Evolutionary conservation across 2,797 vertebrate species (phyloP).

Genomic region (Sarcoramphus papa): DNA sequence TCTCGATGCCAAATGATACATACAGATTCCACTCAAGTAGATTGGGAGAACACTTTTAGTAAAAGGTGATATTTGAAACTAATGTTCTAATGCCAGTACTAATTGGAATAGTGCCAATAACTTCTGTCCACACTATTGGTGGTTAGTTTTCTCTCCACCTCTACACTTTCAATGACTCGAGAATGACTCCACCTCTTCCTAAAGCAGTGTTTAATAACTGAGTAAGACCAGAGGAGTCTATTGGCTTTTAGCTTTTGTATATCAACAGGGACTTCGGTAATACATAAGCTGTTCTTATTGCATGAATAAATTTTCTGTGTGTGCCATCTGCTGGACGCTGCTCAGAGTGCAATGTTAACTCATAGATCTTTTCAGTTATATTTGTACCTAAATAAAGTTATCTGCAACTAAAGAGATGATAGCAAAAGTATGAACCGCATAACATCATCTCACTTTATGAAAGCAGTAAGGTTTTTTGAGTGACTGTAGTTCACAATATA

Average conservation of each 20-base stretch:
- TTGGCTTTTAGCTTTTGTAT: background rate
- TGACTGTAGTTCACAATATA: background rate
- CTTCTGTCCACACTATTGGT: accelerated
- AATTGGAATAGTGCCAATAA: background rate
- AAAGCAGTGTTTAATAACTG: background rate
- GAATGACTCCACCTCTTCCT: background rate
- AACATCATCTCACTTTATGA: accelerated
- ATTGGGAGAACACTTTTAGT: background rate
- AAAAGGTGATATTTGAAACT: background rate
- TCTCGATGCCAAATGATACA: background rate
- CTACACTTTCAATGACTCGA: background rate
- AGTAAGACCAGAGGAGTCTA: background rate
- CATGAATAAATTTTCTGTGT: background rate
- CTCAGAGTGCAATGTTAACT: background rate
- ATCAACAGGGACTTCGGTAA: accelerated
- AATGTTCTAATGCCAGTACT: background rate
- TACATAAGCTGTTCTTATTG: background rate
- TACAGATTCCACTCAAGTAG: background rate
- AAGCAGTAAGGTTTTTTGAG: accelerated
- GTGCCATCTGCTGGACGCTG: conserved; percentile 40
- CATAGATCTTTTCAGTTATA: background rate
- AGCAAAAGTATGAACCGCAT: accelerated
- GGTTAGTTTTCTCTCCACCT: background rate
- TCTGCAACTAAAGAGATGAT: accelerated
- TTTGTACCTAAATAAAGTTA: too few relatives aligned